Evolutionary conservation across 2,797 vertebrate genomes (phyloP).

Genomic region (Anabas testudineus): DNA sequence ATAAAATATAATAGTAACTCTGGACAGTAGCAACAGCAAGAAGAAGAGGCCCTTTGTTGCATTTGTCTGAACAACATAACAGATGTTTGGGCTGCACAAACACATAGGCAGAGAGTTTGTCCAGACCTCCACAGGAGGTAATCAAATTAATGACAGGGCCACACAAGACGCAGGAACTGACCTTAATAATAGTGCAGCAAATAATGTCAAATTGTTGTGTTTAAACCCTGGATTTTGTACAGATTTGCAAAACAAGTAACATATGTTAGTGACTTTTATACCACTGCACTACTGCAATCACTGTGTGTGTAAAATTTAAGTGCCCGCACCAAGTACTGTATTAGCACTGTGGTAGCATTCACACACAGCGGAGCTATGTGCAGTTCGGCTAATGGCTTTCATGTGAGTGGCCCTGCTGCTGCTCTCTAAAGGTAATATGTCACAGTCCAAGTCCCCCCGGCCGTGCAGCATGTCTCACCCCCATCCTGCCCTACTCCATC

Average conservation of each 20-base stretch:
- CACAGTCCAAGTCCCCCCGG: constrained; percentile 78
- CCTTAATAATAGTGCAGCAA: too few relatives aligned
- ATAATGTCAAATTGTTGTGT: too few relatives aligned
- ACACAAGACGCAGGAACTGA: too few relatives aligned
- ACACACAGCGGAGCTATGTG: constrained; percentile 52
- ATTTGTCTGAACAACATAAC: too few relatives aligned
- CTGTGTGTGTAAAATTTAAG: constrained; percentile 2
- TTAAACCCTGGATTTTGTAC: too few relatives aligned
- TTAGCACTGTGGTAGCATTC: constrained; percentile 31
- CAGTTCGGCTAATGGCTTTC: constrained; percentile 77
- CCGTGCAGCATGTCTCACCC: constrained; percentile 65
- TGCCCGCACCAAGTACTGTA: constrained; percentile 13
- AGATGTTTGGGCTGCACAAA: too few relatives aligned
- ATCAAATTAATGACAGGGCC: too few relatives aligned
- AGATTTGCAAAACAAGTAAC: not conserved
- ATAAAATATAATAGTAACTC: too few relatives aligned
- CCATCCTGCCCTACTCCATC: constrained; percentile 77
- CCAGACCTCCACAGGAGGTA: too few relatives aligned
- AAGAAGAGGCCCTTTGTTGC: too few relatives aligned
- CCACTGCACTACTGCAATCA: not conserved
- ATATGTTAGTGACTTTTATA: not conserved
- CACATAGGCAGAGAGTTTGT: too few relatives aligned
- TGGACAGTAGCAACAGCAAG: too few relatives aligned
- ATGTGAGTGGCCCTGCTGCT: constrained; percentile 71
- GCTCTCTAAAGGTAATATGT: constrained; percentile 81